Conservation (phyloP, 2,797 vertebrate species). For the Manis pentadactyla region DNA sequence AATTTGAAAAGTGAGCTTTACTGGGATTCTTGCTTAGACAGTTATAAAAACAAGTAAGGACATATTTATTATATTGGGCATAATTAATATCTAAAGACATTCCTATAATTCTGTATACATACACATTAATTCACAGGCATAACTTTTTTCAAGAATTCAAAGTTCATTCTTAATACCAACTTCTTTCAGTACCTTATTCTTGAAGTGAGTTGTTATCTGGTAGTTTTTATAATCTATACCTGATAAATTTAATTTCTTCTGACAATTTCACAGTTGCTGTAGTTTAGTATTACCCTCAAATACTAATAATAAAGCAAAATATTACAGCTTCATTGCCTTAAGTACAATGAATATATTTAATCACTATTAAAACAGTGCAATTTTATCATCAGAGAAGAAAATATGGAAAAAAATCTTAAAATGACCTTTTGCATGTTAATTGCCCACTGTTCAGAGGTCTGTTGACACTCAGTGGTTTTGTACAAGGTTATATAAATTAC, state of each 20-base stretch:
- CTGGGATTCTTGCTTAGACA: neutral
- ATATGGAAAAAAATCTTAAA: slow-evolving; percentile 9
- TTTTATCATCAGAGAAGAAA: slow-evolving; percentile 67
- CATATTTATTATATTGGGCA: neutral
- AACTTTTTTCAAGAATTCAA: neutral
- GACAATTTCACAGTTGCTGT: slow-evolving; percentile 69
- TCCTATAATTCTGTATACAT: neutral
- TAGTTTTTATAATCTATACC: neutral
- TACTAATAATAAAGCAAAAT: slow-evolving; percentile 72
- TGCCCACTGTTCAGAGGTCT: neutral
- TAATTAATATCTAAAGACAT: neutral
- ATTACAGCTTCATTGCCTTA: slow-evolving; percentile 57
- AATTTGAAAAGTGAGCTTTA: neutral
- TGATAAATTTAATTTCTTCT: slow-evolving; percentile 74
- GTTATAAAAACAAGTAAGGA: neutral
- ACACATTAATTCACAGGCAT: neutral
- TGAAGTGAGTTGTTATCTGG: neutral
- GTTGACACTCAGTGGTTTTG: neutral
- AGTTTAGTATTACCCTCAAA: slow-evolving; percentile 74
- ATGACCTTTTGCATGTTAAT: slow-evolving; percentile 65
- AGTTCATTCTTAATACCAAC: neutral
- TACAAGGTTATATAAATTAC: neutral
- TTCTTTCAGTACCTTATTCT: neutral
- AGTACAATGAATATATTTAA: slow-evolving; percentile 57
- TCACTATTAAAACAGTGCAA: slow-evolving; percentile 26